phyloP scores from a whole-genome alignment of 2,113 vertebrate genomes.

The Neogobius melanostomus region DNA sequence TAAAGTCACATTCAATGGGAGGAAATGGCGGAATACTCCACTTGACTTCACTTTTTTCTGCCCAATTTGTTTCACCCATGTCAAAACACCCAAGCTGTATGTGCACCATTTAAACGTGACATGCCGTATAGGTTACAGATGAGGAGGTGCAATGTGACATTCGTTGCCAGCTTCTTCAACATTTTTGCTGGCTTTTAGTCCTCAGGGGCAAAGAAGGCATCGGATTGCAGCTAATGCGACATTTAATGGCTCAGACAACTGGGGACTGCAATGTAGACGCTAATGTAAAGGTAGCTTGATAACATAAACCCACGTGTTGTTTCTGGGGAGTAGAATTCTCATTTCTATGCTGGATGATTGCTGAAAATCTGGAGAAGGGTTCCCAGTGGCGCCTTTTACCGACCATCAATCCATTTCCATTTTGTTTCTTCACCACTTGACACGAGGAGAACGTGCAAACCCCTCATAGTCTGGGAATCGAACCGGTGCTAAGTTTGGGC shows the following conservation, averaged over 20 bases:
- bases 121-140: background rate
- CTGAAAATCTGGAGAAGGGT: too few relatives aligned
- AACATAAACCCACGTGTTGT: background rate
- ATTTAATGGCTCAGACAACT: conserved; percentile 35
- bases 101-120: background rate
- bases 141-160: conserved; percentile 11
- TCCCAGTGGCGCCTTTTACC: too few relatives aligned
- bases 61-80: conserved; percentile 29
- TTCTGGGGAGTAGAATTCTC: too few relatives aligned
- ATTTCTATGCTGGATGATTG: too few relatives aligned
- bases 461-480: too few relatives aligned
- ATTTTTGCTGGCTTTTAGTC: conserved; percentile 18
- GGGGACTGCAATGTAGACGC: conserved; percentile 13
- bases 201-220: conserved; percentile 19
- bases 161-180: conserved; percentile 6
- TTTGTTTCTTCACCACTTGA: background rate
- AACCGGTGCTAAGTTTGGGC: too few relatives aligned
- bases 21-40: conserved; percentile 51
- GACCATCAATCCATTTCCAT: background rate
- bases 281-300: background rate
- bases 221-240: conserved; percentile 43
- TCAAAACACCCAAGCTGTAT: conserved; percentile 11
- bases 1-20: conserved; percentile 47
- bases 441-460: too few relatives aligned
- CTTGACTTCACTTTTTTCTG: conserved; percentile 44